Base-by-base conservation (phyloP, 2,888 invertebrate species). In the Sinodicranocentrus sp. region DNA sequence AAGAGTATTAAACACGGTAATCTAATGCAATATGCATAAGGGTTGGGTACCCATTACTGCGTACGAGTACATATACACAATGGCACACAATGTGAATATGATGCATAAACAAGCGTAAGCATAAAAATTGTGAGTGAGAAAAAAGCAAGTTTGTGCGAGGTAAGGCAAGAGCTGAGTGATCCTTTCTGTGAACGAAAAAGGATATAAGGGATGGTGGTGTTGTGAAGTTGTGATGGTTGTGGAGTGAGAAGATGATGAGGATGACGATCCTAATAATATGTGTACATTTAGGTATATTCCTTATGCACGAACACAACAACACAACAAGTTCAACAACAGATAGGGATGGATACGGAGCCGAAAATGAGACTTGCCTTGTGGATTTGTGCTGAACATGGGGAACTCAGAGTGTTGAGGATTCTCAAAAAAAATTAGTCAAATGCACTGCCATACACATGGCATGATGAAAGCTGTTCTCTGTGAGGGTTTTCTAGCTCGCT, bases 1-100 rank as follows among this genome's bases (percentile, higher is more conserved):
- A 71, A 71, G 23, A 68, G 57, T 21, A 54, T 54, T 79, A 79
- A 71, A 79, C 70, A 79, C 70, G 33, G 52, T 44, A 61, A 71
- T 71, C 78, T 79, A 79, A 71, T 79, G 79, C 71, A 79, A 63
- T 63, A 63, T 79, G 71, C 61, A 79, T 79, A 63, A 79, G 79
- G 54, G 57, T 71, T 44, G 26, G 59, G 59, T 59, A 59, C 59
- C 59, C 59, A 59, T 59, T 25, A 59, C 23, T 33, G 33, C 33
- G 33, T 33, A 10, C 33, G 10, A 33, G 5, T 33, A 33, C 5
- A 33, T 33, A 33, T 10, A 33, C 33, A 33, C 33, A 33, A 3
- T 6, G 5, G 10, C 5, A 33, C 33, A 6, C 33, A 33, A 3
- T 33, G 5, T 3, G 10, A 33, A 33, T 33, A 3, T 33, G 10